phyloP scores from a whole-genome alignment of 92 coral and sea anemone species.

The Scolanthus callimorphus region DNA sequence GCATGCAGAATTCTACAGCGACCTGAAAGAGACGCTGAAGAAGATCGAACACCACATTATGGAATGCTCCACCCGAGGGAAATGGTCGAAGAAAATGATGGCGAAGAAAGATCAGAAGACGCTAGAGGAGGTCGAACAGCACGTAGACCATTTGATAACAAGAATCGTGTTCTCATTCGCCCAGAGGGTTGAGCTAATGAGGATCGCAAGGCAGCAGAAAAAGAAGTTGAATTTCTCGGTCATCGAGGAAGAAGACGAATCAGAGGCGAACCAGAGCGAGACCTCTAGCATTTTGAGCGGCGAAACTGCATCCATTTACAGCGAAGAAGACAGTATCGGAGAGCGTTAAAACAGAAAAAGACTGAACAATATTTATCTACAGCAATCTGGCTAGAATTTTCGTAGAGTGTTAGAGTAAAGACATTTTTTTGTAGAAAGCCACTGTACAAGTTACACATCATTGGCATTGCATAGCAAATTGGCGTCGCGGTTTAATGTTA shows the following conservation, averaged over 20 bases:
- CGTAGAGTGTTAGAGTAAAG: too few species aligned
- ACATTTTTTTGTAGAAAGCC: too few species aligned
- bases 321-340: conserved; percentile 23
- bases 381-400: too few species aligned
- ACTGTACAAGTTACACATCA: neutral
- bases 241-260: conserved; percentile 55
- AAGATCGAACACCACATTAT: conserved; percentile 73
- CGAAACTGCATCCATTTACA: conserved; percentile 24
- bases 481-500: neutral
- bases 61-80: conserved; percentile 67
- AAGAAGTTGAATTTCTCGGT: conserved; percentile 30
- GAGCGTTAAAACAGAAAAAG: conserved; percentile 32
- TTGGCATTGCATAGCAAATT: neutral
- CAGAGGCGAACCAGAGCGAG: conserved; percentile 14
- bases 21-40: conserved; percentile 73
- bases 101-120: conserved; percentile 81
- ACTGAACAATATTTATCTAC: too few species aligned
- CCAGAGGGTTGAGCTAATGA: conserved; percentile 70
- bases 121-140: conserved; percentile 73
- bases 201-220: conserved; percentile 42
- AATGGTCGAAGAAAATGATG: conserved; percentile 75
- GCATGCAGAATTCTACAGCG: conserved; percentile 92
- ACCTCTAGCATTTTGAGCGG: conserved; percentile 9
- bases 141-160: conserved; percentile 78
- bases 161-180: conserved; percentile 94